These are phyloP conservation scores for Aphelinus certus DNA, from an alignment of 1,140 invertebrate genomes.

Conservation along the genomic window DNA sequence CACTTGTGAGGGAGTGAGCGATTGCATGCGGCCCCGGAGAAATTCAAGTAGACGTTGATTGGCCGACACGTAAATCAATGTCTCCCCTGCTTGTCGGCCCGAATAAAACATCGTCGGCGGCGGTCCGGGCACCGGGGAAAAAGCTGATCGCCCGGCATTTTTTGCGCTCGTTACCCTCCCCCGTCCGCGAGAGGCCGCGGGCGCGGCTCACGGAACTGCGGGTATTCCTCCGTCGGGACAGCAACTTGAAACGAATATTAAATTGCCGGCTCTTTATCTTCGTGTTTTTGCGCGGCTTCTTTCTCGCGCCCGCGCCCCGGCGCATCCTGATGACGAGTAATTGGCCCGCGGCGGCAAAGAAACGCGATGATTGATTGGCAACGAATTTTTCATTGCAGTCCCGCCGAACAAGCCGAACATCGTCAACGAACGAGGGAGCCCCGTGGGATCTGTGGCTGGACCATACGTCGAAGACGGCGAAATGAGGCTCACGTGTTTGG, in stretches of 20 bases:
- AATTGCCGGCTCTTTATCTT: no score
- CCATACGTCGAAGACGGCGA: slow-evolving; percentile 86
- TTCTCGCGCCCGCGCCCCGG: neutral
- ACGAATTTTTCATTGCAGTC: slow-evolving; percentile 70
- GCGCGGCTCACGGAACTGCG: no score
- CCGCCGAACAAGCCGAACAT: slow-evolving; percentile 84
- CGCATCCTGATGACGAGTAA: no score
- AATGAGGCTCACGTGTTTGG: slow-evolving; percentile 83
- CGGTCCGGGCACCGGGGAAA: no score
- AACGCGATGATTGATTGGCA: no score
- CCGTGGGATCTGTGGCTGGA: slow-evolving; percentile 77
- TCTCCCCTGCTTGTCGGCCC: slow-evolving; percentile 24
- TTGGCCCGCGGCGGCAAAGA: no score
- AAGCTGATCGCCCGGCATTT: no score
- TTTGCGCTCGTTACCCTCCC: no score
- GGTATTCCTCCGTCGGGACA: no score
- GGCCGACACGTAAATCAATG: slow-evolving; percentile 48
- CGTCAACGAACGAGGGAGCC: slow-evolving; percentile 79
- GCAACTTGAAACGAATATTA: no score
- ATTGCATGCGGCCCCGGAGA: slow-evolving; percentile 33
- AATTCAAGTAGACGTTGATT: slow-evolving; percentile 44
- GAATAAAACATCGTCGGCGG: slow-evolving; percentile 18
- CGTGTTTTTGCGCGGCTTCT: neutral
- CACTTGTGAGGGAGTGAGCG: slow-evolving; percentile 33
- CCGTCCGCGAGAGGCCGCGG: no score